These are phyloP conservation scores for Sebastes wilsoni DNA, from an alignment of 2,797 vertebrate species.

Conservation along the genomic window DNA sequence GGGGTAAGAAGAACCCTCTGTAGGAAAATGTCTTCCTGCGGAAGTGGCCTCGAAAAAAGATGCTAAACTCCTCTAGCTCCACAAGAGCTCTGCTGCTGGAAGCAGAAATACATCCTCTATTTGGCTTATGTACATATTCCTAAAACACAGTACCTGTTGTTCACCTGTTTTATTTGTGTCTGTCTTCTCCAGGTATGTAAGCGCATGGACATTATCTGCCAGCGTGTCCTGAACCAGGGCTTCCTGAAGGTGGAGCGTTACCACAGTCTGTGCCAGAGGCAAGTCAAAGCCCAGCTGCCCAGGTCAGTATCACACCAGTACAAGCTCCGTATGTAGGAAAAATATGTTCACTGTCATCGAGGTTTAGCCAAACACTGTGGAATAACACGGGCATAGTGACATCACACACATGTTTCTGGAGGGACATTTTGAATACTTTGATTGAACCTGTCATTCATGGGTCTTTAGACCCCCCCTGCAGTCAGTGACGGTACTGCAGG, in stretches of 20 bases:
- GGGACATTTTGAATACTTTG: background rate
- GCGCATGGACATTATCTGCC: slow-evolving; percentile 97
- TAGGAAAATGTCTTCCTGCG: background rate
- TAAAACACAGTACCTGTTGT: background rate
- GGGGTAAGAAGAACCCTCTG: background rate
- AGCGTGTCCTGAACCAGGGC: slow-evolving; percentile 97
- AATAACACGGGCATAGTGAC: background rate
- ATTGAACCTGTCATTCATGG: background rate
- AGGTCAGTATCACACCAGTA: slow-evolving; percentile 80
- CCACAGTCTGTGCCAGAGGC: slow-evolving; percentile 97
- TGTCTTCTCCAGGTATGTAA: slow-evolving; percentile 89
- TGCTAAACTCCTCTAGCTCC: background rate
- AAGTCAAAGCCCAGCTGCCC: slow-evolving; percentile 98
- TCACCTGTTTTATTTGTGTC: background rate
- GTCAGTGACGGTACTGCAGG: background rate
- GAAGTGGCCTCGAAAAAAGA: background rate
- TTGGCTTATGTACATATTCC: background rate
- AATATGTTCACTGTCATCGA: background rate
- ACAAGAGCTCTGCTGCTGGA: background rate
- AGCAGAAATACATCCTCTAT: background rate
- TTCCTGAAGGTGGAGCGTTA: slow-evolving; percentile 98
- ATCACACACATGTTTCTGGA: background rate
- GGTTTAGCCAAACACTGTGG: background rate
- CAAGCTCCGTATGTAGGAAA: no score
- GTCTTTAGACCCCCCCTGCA: background rate